Evolutionary conservation across 2,113 vertebrate genomes (phyloP), one percentile per base, ranked within the genome.

Genomic region (Meleagris gallopavo): DNA sequence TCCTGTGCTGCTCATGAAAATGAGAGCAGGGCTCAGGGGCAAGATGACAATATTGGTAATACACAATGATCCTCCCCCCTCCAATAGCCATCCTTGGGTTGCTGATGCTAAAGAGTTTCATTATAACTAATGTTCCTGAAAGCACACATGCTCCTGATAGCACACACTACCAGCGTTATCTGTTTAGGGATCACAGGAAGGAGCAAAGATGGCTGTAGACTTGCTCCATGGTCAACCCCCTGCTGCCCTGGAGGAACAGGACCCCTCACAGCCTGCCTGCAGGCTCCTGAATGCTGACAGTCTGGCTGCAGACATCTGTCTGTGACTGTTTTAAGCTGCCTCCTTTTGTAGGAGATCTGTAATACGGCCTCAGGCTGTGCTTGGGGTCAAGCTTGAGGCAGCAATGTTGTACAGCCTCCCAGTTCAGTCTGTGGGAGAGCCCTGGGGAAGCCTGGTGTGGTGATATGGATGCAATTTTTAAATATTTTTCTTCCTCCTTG

Each of bases 371-470:
- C 76, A 83, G 86, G 94, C 79, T 77, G 34, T 14, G 86, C 90
- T 38, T 45, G 41, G 76, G 86, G 86, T 90, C 69, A 6, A 13
- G 86, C 88, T 90, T 43, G 72, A 93, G 80, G 94, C 86, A 77
- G 32, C 1, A 1, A 50, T 95, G 94, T 93, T 69, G 41, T 88
- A 94, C 83, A 83, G 60, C 58, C 80, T 77, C 29, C 25, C 66
- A 45, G 65, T 14, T 34, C 90, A 83, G 76, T 94, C 46, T 74
- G 41, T 52, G 79, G 50, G 76, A 96, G 45, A 89, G 79, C 79
- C 60, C 72, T 55, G 55, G n/a, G 76, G 27, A 83, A 67, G 34
- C 21, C 41, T 45, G 29, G 52, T 55, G 46, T 5, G n/a, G 25
- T 43, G n/a, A 40, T 55, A 67, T 88, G 85, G 75, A 64, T 27